A percentile compares a stretch with the other conserved stretches of the same genome.
phyloP scores from a whole-genome alignment of 2,113 vertebrate species.

The Neogale vison region DNA sequence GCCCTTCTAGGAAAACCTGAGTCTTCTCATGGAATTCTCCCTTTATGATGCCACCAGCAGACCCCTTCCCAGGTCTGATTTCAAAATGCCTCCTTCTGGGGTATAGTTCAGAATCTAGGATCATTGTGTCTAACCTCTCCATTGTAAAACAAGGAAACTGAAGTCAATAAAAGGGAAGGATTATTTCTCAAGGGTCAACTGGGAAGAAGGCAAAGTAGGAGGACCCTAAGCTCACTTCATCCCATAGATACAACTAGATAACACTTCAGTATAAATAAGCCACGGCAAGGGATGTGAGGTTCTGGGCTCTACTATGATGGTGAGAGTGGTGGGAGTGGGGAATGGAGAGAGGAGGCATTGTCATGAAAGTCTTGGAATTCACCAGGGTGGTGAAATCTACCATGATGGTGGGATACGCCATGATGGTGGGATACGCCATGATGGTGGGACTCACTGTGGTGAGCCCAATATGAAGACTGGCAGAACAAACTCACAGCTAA shows the following conservation, averaged over 20 bases:
- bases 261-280: neutral
- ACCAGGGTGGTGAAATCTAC: neutral
- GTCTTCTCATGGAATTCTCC: neutral
- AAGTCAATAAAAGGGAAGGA: neutral
- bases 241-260: neutral
- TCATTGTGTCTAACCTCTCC: neutral
- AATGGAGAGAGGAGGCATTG: fast-evolving
- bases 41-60: slow-evolving; percentile 65
- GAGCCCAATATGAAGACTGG: neutral
- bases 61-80: neutral
- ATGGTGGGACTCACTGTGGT: neutral
- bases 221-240: neutral
- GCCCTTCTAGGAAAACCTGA: neutral
- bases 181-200: neutral
- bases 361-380: neutral
- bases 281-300: fast-evolving
- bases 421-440: neutral
- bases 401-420: neutral
- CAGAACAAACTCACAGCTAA: neutral
- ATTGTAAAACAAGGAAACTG: neutral
- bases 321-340: neutral
- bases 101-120: neutral
- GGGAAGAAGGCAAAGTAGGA: neutral
- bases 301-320: neutral
- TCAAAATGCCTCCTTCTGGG: neutral